Evolutionary conservation across 1,140 invertebrate species (phyloP).

Genomic region (Hycleus cichorii): DNA sequence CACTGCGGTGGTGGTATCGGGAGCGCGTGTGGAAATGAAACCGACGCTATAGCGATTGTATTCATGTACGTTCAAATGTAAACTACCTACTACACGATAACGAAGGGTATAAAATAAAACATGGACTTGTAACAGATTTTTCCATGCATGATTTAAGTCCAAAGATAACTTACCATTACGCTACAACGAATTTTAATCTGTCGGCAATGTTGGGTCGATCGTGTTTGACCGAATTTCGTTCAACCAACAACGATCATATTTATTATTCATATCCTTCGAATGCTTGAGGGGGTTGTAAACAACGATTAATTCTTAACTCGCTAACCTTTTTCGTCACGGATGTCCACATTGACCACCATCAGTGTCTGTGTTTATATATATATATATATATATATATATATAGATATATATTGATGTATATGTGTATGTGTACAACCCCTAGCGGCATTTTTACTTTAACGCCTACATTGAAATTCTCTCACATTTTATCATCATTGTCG

Average conservation of each 20-base stretch:
- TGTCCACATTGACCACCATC: neutral
- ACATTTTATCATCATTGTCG: no score
- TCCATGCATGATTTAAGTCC: constrained; percentile 18
- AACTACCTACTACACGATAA: constrained; percentile 26
- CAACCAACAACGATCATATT: constrained; percentile 1
- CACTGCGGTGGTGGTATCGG: constrained; percentile 16
- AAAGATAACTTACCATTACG: constrained; percentile 6
- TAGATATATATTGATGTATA: no score
- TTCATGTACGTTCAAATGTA: constrained; percentile 27
- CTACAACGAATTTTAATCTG: constrained; percentile 10
- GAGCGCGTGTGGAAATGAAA: constrained; percentile 20
- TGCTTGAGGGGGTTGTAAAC: constrained; percentile 13
- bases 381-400: no score
- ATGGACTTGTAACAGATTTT: constrained; percentile 10
- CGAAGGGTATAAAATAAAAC: constrained; percentile 19
- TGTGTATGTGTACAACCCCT: no score
- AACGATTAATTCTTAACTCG: constrained; percentile 12
- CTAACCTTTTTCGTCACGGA: constrained; percentile 11
- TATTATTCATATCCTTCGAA: constrained; percentile 13
- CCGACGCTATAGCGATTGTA: constrained; percentile 10
- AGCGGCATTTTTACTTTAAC: no score
- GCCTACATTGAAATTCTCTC: no score
- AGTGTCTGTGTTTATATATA: no score
- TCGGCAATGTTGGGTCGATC: constrained; percentile 1
- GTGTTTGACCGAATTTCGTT: constrained; percentile 7